Evolutionary conservation across 2,113 vertebrate genomes (phyloP), one percentile per base, ranked within the genome.

Genomic region (Lichenostomus cassidix): DNA sequence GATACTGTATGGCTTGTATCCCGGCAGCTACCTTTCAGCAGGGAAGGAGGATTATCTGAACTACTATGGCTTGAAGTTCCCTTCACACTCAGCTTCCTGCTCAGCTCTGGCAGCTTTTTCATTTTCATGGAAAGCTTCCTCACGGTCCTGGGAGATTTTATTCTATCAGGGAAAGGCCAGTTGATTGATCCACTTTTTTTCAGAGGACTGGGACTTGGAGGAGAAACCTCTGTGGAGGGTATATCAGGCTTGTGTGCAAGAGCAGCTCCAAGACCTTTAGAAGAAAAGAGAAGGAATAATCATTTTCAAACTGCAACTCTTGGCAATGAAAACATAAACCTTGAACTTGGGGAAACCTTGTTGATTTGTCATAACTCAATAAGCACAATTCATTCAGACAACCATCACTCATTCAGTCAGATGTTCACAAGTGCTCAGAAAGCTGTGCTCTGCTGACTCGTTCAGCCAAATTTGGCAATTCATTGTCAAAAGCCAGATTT

Each of bases 121-220:
- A 99, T 99, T 97, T 99, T 99, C 98, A 99, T 99, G 53, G 99
- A 99, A 92, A 99, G 98, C 95, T 99, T 99, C 88, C 99, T 98
- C 75, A 99, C 99, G 0, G 99, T 99, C 85, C 98, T 98, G 10
- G 99, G 99, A 87, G 99, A 99, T 96, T 99, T 99, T 93, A 99
- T 99, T 98, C 98, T 99, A 91, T 99, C 99, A 7, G 99, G 99
- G 65, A 99, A 99, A 89, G 99, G 98, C 99, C 99, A 99, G 96
- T 98, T 99, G 96, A 99, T 98, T 37, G 99, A 98, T 90, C 98
- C 98, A 3, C 98, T 98, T 97, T 99, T 99, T 97, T 99, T 99
- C 89, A 98, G 91, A 9, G 99, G 99, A 95, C 98, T 99, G 23
- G 99, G 98, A 95, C 98, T 99, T 84, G 98, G 98, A 93, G 99